phyloP scores from a whole-genome alignment of 2,888 invertebrate genomes.

The Sphaerophoria taeniata region DNA sequence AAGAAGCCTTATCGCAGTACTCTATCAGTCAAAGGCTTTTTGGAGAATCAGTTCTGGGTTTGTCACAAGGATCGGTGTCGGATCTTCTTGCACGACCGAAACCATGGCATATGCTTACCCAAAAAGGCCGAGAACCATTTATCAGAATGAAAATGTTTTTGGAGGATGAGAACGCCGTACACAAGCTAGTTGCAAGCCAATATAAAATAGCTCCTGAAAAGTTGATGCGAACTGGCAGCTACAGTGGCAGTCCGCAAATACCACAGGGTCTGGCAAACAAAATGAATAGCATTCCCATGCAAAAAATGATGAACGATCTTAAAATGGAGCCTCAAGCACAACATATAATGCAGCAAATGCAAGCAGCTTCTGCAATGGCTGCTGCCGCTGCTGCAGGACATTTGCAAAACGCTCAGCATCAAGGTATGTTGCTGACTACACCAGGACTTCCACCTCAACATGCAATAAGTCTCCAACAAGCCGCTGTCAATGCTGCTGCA shows the following conservation, averaged over 20 bases:
- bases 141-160: slow-evolving; percentile 99
- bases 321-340: slow-evolving; percentile 88
- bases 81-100: slow-evolving; percentile 98
- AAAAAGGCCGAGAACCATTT: slow-evolving; percentile 98
- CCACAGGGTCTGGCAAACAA: slow-evolving; percentile 88
- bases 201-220: slow-evolving; percentile 99
- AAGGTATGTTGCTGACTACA: slow-evolving; percentile 88
- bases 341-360: slow-evolving; percentile 85
- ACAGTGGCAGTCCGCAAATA: slow-evolving; percentile 92
- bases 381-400: slow-evolving; percentile 79
- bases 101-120: slow-evolving; percentile 99
- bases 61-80: slow-evolving; percentile 98
- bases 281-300: slow-evolving; percentile 87
- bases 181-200: slow-evolving; percentile 97
- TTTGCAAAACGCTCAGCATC: slow-evolving; percentile 80
- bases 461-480: slow-evolving; percentile 87
- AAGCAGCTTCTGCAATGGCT: slow-evolving; percentile 83
- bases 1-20: slow-evolving; percentile 96
- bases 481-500: slow-evolving; percentile 75
- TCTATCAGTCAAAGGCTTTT: slow-evolving; percentile 99
- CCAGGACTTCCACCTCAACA: slow-evolving; percentile 91
- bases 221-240: slow-evolving; percentile 97
- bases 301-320: slow-evolving; percentile 90
- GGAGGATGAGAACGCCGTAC: slow-evolving; percentile 97
- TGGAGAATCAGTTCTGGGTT: slow-evolving; percentile 98